Evolutionary conservation across 2,113 vertebrate species (phyloP), one percentile per base, ranked within the genome.

Genomic region (Alethe diademata): DNA sequence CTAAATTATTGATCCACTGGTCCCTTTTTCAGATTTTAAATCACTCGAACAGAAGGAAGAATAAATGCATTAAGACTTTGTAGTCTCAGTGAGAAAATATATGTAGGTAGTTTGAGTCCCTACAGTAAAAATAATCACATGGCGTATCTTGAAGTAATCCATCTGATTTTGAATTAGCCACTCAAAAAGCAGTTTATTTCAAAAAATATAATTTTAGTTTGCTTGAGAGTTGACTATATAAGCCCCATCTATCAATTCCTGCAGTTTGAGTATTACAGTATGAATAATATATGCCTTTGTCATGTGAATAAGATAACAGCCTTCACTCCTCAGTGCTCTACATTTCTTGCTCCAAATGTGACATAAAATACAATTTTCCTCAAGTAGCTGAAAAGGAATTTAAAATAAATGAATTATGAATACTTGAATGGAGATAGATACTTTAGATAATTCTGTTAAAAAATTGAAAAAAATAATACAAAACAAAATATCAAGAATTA

Each of bases 261-360:
- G 38, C 81, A 69, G 50, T 91, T 88, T 79, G 74, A 53, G 78
- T 73, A 95, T 93, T 93, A 81, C 29, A n/a, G 48, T 42, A 95
- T 95, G 92, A 96, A 96, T 95, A 97, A 97, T 93, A 90, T 66
- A 96, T 95, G 58, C 45, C 66, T 93, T 82, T 92, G 66, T 88
- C 50, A 0, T 75, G 66, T 58, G 78, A 91, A 76, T 93, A 90
- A 95, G 81, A 76, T 82, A 95, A 94, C 90, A 97, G 89, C 47
- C 74, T 95, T 96, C 90, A 75, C 50, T 95, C 87, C 82, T 74
- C 78, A 86, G 50, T 9, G 2, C 36, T 75, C 58, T 66, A 38
- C 42, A 40, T 51, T 79, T 76, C 75, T 79, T 76, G 35, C 82
- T 91, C 74, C 71, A 87, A 82, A 82, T 82, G 50, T 73, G 78